Percentiles rank a stretch among this genome's conserved stretches.
Conservation (phyloP, 2,888 invertebrate species). For the Mimumesa dahlbomi region DNA sequence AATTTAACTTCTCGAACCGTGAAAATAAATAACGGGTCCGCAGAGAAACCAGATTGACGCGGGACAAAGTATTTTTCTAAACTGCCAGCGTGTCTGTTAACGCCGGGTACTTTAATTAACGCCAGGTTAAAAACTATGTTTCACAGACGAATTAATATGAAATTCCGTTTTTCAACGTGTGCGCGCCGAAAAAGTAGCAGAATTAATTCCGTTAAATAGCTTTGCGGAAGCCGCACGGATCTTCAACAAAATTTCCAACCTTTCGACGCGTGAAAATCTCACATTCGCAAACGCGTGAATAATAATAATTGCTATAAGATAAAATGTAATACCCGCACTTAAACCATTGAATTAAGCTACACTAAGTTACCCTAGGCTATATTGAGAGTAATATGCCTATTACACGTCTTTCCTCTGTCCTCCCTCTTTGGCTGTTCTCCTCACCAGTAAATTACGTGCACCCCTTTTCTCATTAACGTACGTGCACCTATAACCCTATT, state of each 20-base stretch:
- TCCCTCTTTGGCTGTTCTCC: slow-evolving; percentile 55
- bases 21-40: background rate
- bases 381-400: slow-evolving; percentile 61
- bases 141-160: too few species aligned
- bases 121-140: too few species aligned
- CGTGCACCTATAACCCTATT: slow-evolving; percentile 41
- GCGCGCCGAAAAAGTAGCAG: too few species aligned
- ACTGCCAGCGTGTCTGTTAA: too few species aligned
- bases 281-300: slow-evolving; percentile 20
- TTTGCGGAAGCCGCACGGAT: too few species aligned
- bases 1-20: slow-evolving; percentile 34
- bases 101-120: too few species aligned
- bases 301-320: slow-evolving; percentile 39
- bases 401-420: slow-evolving; percentile 63
- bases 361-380: slow-evolving; percentile 50
- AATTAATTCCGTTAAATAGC: too few species aligned
- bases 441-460: slow-evolving; percentile 59
- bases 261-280: slow-evolving; percentile 20
- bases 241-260: background rate
- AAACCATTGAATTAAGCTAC: slow-evolving; percentile 59
- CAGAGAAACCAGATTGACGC: background rate
- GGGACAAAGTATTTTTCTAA: too few species aligned
- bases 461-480: slow-evolving; percentile 63
- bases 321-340: slow-evolving; percentile 51
- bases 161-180: too few species aligned